Percentiles rank a stretch among this genome's conserved stretches.
Conservation (phyloP, 2,797 vertebrate genomes). For the Eulemur coronatus region DNA sequence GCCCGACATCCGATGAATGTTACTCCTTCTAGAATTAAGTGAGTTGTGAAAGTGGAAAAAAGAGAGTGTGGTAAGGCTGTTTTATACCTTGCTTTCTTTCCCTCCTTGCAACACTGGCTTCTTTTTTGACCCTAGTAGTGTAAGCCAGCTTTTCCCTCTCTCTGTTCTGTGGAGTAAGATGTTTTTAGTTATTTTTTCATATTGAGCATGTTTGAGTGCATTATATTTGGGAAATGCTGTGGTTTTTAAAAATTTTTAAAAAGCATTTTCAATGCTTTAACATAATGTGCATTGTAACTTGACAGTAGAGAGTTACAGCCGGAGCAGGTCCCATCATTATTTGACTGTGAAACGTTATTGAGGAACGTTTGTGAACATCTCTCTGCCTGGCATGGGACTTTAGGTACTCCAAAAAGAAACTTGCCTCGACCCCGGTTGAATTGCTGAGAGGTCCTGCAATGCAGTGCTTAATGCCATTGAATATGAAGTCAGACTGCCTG, state of each 20-base stretch:
- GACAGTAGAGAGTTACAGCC: background rate
- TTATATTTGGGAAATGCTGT: background rate
- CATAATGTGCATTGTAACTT: background rate
- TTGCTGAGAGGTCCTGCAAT: background rate
- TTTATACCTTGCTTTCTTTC: background rate
- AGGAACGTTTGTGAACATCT: background rate
- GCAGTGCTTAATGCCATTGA: background rate
- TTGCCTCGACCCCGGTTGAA: background rate
- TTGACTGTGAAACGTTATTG: background rate
- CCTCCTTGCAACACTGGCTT: background rate
- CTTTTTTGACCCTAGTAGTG: background rate
- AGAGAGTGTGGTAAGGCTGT: background rate
- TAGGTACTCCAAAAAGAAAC: background rate
- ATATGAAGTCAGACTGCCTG: background rate
- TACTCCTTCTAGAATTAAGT: background rate
- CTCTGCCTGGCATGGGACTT: rapidly evolving
- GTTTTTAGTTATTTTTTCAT: background rate
- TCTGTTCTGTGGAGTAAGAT: background rate
- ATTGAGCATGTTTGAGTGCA: background rate
- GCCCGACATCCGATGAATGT: too few species aligned
- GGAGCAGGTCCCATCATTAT: background rate
- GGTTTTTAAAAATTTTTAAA: background rate
- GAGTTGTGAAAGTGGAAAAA: background rate
- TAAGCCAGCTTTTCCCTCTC: background rate
- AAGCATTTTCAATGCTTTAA: too few species aligned